These are phyloP conservation scores for Drosophila quasianomalipes DNA, from an alignment of 2,888 invertebrate genomes.

Conservation along the genomic window DNA sequence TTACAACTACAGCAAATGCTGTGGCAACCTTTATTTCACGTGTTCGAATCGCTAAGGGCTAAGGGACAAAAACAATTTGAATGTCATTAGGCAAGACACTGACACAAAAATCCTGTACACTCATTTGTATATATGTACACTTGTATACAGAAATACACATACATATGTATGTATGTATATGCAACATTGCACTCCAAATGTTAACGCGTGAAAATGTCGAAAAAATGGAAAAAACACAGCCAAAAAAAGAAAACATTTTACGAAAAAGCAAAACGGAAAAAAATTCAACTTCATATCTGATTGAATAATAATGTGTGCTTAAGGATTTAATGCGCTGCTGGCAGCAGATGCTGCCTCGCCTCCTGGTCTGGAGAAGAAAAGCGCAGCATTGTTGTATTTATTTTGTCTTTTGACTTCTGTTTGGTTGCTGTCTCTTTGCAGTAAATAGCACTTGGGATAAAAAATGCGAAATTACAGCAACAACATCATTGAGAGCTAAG, in stretches of 20 bases:
- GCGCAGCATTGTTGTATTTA: slow-evolving; percentile 24
- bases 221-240: slow-evolving; percentile 2
- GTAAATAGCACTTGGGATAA: slow-evolving; percentile 47
- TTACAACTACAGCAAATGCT: neutral
- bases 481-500: slow-evolving; percentile 31
- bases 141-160: neutral
- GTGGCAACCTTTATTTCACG: slow-evolving; percentile 20
- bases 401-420: slow-evolving; percentile 39
- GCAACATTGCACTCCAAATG: slow-evolving; percentile 21
- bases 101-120: neutral
- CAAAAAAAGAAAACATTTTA: slow-evolving; percentile 2
- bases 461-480: slow-evolving; percentile 64
- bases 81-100: slow-evolving; percentile 53
- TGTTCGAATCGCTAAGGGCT: slow-evolving; percentile 41
- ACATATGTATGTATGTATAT: slow-evolving; percentile 13
- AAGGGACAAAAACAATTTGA: slow-evolving; percentile 59
- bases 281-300: slow-evolving; percentile 77
- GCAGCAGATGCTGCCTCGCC: slow-evolving; percentile 49
- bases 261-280: slow-evolving; percentile 12
- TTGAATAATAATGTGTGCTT: slow-evolving; percentile 82
- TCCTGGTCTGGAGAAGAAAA: neutral
- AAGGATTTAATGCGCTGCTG: slow-evolving; percentile 76
- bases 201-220: slow-evolving; percentile 25
- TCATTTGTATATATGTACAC: neutral
- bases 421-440: slow-evolving; percentile 27